Evolutionary conservation across 2,113 vertebrate species (phyloP), one percentile per base, ranked within the genome.

Genomic region (Piaya cayana): DNA sequence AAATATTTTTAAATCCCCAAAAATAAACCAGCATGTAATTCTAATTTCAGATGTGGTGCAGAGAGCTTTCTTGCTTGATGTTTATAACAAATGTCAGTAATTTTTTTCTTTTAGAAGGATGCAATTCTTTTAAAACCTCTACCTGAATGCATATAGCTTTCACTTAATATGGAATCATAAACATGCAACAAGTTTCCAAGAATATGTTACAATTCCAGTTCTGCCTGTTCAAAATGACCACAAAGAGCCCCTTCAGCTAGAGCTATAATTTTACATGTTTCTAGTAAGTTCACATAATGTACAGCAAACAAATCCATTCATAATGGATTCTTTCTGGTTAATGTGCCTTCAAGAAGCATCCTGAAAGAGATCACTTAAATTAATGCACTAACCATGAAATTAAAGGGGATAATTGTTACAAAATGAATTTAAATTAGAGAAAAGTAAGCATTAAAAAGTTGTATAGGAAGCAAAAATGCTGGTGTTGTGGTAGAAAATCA

Each of bases 321-420:
- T 88, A 92, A 86, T 92, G 86, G 88, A 90, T 95, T 96, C 32
- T 90, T 91, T 95, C 69, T 94, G 80, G 59, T 86, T 93, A 90
- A 77, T 0, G 1, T 67, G 77, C 86, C 80, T 93, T 93, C 80
- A 89, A 87, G 89, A 92, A 68, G n/a, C n/a, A 58, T 86, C 81
- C 39, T 93, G 80, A 95, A 94, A 95, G 88, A 75, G 77, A 56
- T 71, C 56, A 23, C 47, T 82, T 67, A 53, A 70, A 74, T 65
- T 75, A 89, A 84, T 64, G 49, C 47, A 20, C n/a, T 85, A 90
- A 86, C 89, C 62, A 5, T 95, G 91, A 90, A 97, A 96, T 92
- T 30, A 27, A 70, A 93, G 62, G 84, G 34, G n/a, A 39, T 94
- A 76, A 82, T 82, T 82, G 69, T 88, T 89, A 84, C 62, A 87